phyloP scores from a whole-genome alignment of 2,888 invertebrate species.

The Prenolepis imparis region DNA sequence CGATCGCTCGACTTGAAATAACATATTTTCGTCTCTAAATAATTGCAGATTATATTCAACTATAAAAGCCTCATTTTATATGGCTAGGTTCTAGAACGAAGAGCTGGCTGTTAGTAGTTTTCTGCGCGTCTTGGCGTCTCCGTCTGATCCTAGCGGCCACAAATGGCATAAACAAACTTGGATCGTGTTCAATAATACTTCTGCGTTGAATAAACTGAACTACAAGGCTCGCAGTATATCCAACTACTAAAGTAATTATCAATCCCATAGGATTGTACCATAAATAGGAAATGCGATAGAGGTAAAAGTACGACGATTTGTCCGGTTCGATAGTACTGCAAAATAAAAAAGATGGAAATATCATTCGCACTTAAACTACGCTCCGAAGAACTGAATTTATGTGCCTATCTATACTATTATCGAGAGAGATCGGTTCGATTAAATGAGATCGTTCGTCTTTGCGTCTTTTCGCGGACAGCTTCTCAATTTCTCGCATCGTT shows the following conservation, averaged over 20 bases:
- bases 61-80: conserved; percentile 35
- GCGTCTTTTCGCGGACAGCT: too few species aligned
- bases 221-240: conserved; percentile 87
- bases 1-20: neutral
- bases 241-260: conserved; percentile 87
- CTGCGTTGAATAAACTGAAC: conserved; percentile 81
- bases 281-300: conserved; percentile 91
- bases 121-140: conserved; percentile 71
- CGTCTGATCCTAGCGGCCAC: conserved; percentile 86
- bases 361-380: neutral
- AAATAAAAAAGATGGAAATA: neutral
- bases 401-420: neutral
- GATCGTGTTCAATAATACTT: conserved; percentile 86
- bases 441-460: conserved; percentile 3
- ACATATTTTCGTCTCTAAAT: neutral
- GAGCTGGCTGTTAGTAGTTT: conserved; percentile 78
- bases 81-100: conserved; percentile 74
- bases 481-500: conserved; percentile 35
- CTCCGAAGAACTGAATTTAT: neutral
- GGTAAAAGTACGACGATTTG: conserved; percentile 87
- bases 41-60: neutral
- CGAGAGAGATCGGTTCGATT: conserved; percentile 4
- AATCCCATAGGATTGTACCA: conserved; percentile 90
- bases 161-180: conserved; percentile 88
- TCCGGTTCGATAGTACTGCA: conserved; percentile 28